Base-by-base conservation (phyloP, 1,140 invertebrate genomes). In the Pinna nobilis region DNA sequence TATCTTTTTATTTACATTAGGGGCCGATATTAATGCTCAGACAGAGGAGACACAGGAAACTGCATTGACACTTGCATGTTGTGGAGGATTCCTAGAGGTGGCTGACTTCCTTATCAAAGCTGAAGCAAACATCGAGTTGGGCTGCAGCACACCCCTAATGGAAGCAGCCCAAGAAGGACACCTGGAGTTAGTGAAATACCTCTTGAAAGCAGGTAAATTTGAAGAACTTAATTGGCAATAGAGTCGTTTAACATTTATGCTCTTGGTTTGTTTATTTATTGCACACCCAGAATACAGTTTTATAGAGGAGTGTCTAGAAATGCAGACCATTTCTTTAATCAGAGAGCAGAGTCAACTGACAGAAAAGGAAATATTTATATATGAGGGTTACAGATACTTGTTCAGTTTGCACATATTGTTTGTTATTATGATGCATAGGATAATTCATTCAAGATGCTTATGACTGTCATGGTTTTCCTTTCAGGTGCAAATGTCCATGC, bases 31-130 rank as follows among this genome's bases (percentile, higher is more conserved):
- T 78, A 99, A 99, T 91, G 96, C 97, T 47, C 96, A 98, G 88
- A 99, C 97, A 6, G 98, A 99, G 88, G 89, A 99, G 88, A 99
- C 97, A 0, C 97, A 99, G 87, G 98, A 99, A 90, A 99, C 98
- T 2, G 97, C 98, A 0, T 90, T 99, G 20, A 99, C 97, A 0
- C 90, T 99, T 67, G 97, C 98, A 0, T 98, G 97, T 89, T 99
- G 97, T 90, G 97, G 97, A 28, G 98, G 98, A 39, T 99, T 98
- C 87, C 92, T 97, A 15, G 97, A 99, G 87, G 97, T 99, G n/a
- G 97, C 97, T 0, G 96, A 99, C 84, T 97, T 97, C 87, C 91
- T 99, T 28, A 95, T 98, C 76, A 97, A 97, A 87, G 95, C 96
- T 35, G 97, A 97, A 44, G 97, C 97, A 9, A 96, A 99, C 89